phyloP scores from a whole-genome alignment of 1,140 invertebrate species.

The Neodiprion fabricii region DNA sequence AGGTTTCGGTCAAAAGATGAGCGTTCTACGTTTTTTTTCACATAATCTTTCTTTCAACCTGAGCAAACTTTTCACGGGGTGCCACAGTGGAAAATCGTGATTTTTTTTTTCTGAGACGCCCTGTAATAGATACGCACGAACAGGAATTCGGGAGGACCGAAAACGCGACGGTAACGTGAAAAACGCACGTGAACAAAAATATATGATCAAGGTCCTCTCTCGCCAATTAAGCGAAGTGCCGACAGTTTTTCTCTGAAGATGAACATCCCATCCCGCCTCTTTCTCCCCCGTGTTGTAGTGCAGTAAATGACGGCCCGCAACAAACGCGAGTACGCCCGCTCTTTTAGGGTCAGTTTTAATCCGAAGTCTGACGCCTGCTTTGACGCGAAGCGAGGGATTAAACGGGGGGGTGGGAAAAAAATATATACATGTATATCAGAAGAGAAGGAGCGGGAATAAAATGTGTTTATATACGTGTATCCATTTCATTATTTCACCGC shows the following conservation, averaged over 20 bases:
- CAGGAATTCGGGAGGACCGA: too few species aligned
- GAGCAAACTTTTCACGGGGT: too few species aligned
- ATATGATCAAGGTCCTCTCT: too few species aligned
- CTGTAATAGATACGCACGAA: too few species aligned
- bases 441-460: background rate
- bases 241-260: background rate
- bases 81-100: too few species aligned
- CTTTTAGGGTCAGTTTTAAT: slow-evolving; percentile 5
- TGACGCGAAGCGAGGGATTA: background rate
- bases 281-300: background rate
- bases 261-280: background rate
- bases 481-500: slow-evolving; percentile 1
- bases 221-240: background rate
- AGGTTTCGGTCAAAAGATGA: too few species aligned
- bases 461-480: background rate
- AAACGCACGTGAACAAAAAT: too few species aligned
- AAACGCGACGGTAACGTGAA: too few species aligned
- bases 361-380: background rate
- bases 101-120: too few species aligned
- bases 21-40: too few species aligned
- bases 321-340: background rate
- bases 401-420: background rate
- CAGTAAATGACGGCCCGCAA: too few species aligned
- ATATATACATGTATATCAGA: background rate
- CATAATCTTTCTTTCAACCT: too few species aligned